Percentiles rank a stretch among this genome's conserved stretches.
Conservation (phyloP, 2,113 vertebrate species). For the Neofelis nebulosa region DNA sequence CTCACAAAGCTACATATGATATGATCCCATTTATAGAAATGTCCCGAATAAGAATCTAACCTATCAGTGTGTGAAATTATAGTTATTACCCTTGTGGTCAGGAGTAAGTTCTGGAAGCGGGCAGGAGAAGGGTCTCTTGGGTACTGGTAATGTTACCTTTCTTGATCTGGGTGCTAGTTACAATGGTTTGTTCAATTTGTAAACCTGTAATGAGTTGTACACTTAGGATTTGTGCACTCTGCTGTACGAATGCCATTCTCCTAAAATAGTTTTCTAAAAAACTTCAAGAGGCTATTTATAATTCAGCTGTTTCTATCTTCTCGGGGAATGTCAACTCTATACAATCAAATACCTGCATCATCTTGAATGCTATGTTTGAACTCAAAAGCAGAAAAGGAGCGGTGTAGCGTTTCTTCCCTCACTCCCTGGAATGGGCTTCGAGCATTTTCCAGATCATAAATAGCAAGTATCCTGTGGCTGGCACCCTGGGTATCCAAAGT, state of each 20-base stretch:
- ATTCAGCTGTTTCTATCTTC: slow-evolving; percentile 39
- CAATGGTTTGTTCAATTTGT: background rate
- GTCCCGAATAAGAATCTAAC: background rate
- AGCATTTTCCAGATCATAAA: slow-evolving; percentile 59
- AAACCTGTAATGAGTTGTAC: background rate
- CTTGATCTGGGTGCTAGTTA: background rate
- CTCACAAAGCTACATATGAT: background rate
- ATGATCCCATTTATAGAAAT: background rate
- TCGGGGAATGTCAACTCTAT: slow-evolving; percentile 1
- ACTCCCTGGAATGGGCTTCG: slow-evolving; percentile 51
- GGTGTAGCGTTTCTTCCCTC: background rate
- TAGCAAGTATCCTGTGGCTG: slow-evolving; percentile 9
- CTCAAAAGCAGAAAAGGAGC: slow-evolving; percentile 43
- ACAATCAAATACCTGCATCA: slow-evolving; percentile 49
- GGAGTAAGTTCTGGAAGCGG: background rate
- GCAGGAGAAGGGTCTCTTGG: background rate
- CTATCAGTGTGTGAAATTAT: background rate
- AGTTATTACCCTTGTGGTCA: background rate
- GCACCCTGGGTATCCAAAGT: slow-evolving; percentile 3
- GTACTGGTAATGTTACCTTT: background rate
- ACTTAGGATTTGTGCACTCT: background rate
- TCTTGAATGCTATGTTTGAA: slow-evolving; percentile 48
- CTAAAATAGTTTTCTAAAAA: background rate
- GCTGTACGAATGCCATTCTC: background rate
- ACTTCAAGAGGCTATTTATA: slow-evolving; percentile 50